Base-by-base conservation (phyloP, 2,113 vertebrate species). In the Orcinus orca region DNA sequence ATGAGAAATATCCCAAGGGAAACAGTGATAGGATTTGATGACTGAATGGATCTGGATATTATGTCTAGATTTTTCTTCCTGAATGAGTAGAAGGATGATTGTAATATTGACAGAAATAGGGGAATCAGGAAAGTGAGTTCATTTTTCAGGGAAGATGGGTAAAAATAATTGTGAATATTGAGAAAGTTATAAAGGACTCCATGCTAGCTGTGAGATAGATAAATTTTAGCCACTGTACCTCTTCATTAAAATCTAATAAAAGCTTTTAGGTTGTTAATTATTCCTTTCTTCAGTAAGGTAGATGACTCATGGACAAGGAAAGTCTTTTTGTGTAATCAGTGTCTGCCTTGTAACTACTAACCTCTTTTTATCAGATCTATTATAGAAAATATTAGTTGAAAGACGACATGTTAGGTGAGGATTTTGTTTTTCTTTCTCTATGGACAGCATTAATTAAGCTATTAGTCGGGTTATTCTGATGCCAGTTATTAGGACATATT, bases 401-500 rank as follows among this genome's bases (percentile, higher is more conserved):
- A 94, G 47, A 92, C 92, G 76, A 71, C 38, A 95, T 93, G 94
- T 93, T 89, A 80, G 36, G 93, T 70, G 90, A 92, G 3, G 47
- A 93, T 92, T 93, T 65, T 97, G 77, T 97, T 97, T 97, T 97
- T 96, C 80, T 93, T 96, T 98, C 15, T 62, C 77, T 95, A 74
- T 85, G 53, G 60, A 29, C 41, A 79, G 31, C 55, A 33, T 80
- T 94, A 93, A 95, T 96, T 96, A 94, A 95, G 81, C 90, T 86
- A 96, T 91, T 88, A 95, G 53, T 20, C 17, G 70, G 77, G 82
- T 93, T 91, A 87, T 53, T 95, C 53, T 76, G 71, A 83, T 83
- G 47, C 5, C 36, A 44, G 12, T 74, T 97, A 71, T 94, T 96
- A 95, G 93, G 67, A 81, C 20, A 81, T 67, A 94, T 96, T 97